Base-by-base conservation (phyloP, 2,888 invertebrate genomes). In the Drosophila buzzatii region DNA sequence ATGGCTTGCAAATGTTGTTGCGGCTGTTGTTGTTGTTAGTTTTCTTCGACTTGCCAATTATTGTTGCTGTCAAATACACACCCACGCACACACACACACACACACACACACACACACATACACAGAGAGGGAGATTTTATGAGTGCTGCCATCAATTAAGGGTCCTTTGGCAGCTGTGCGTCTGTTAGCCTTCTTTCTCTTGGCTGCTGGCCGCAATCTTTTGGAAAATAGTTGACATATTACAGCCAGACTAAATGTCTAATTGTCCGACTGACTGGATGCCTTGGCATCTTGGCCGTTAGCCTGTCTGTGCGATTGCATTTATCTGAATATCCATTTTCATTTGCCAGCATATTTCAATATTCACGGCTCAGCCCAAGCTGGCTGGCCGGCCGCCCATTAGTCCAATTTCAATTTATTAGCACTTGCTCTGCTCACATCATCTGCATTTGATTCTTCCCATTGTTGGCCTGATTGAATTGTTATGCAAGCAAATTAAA, bases 401-500 rank as follows among this genome's bases (percentile, higher is more conserved):
- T n/a, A 16, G 57, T 31, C 39, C 23, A 8, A 18, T 35, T 37
- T 12, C 9, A 20, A 18, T 27, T 27, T 66, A 49, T 51, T 41
- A 41, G 41, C 16, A 18, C 33, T 31, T 12, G n/a, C n/a, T 59
- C 52, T 3, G 8, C 3, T 10, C n/a, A 14, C 37, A 4, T 14
- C 5, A 3, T 8, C 14, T 1, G 6, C n/a, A 2, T 33, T n/a
- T 42, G 14, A n/a, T n/a, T 41, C 12, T 41, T n/a, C 20, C n/a
- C 60, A 16, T 18, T 60, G 51, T 23, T 53, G 45, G 42, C 44
- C 45, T 73, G 80, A 82, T 81, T 79, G 81, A 79, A 85, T 75
- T 81, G 70, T 73, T 77, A 77, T 81, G 51, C 63, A 64, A 71
- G 74, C 70, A 79, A 82, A 79, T 86, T 81, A 66, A 76, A 81